phyloP scores from a whole-genome alignment of 2,797 vertebrate species.

The Gobionotothen gibberifrons region DNA sequence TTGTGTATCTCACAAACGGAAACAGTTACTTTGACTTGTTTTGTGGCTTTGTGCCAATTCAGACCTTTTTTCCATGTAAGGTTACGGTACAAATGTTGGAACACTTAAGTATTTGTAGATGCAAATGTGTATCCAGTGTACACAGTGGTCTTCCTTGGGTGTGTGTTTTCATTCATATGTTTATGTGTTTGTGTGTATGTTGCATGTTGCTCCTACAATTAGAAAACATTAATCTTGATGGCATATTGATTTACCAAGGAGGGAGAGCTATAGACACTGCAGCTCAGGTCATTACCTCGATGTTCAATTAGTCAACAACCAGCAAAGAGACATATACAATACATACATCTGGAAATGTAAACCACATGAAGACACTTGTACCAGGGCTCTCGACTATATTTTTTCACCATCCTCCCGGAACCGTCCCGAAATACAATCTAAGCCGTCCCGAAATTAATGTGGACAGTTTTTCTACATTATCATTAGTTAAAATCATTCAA shows the following conservation, averaged over 20 bases:
- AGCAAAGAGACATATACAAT: not conserved
- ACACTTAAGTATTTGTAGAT: not conserved
- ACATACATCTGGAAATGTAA: too few relatives aligned
- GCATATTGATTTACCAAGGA: slow-evolving; percentile 1
- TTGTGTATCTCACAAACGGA: slow-evolving; percentile 4
- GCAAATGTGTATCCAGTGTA: not conserved
- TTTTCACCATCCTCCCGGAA: too few relatives aligned
- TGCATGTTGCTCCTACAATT: slow-evolving; percentile 10
- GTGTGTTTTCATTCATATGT: too few relatives aligned
- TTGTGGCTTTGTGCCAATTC: not conserved
- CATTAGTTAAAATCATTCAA: too few relatives aligned
- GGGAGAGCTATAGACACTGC: not conserved
- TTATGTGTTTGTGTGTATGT: not conserved
- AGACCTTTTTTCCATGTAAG: not conserved
- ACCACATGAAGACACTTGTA: too few relatives aligned
- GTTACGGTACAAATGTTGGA: not conserved
- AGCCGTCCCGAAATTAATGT: too few relatives aligned
- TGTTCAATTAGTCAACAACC: not conserved
- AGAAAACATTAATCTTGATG: slow-evolving; percentile 7
- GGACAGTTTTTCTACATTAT: too few relatives aligned
- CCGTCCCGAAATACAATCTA: too few relatives aligned
- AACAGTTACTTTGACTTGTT: not conserved
- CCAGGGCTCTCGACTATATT: too few relatives aligned
- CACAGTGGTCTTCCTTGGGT: too few relatives aligned
- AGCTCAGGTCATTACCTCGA: not conserved